These are phyloP conservation scores for Ferdinandea cuprea DNA, from an alignment of 2,888 invertebrate genomes.

Conservation along the genomic window DNA sequence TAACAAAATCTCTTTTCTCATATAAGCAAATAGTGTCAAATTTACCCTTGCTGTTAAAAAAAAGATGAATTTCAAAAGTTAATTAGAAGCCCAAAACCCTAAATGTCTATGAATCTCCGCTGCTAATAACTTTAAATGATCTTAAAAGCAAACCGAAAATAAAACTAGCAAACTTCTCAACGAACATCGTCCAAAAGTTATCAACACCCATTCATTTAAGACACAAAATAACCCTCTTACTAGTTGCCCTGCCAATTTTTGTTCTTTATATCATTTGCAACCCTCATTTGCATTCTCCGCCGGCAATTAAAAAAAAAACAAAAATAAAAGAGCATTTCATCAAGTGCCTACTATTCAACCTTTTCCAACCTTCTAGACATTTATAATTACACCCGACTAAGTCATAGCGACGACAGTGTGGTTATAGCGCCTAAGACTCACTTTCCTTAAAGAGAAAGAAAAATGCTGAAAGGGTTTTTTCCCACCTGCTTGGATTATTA, in stretches of 20 bases:
- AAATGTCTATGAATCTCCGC: not conserved
- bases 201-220: conserved; percentile 20
- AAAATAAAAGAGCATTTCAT: conserved; percentile 57
- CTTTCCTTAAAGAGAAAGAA: conserved; percentile 1
- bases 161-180: not conserved
- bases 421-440: conserved; percentile 51
- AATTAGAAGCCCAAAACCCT: not conserved
- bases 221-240: conserved; percentile 51
- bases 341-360: conserved; percentile 37
- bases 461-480: conserved; percentile 45
- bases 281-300: conserved; percentile 45
- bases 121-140: not conserved
- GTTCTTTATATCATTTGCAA: conserved; percentile 1
- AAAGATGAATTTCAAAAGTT: no score
- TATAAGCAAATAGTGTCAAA: no score
- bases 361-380: conserved; percentile 41
- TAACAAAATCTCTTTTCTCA: no score
- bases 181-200: conserved; percentile 17
- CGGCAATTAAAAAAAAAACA: conserved; percentile 25
- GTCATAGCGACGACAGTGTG: conserved; percentile 51
- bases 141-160: not conserved
- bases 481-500: conserved; percentile 40
- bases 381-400: conserved; percentile 65
- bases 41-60: no score
- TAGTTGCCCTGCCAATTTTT: conserved; percentile 32